Evolutionary conservation across 2,888 invertebrate genomes (phyloP), one percentile per base, ranked within the genome.

Genomic region (Amiota minor): DNA sequence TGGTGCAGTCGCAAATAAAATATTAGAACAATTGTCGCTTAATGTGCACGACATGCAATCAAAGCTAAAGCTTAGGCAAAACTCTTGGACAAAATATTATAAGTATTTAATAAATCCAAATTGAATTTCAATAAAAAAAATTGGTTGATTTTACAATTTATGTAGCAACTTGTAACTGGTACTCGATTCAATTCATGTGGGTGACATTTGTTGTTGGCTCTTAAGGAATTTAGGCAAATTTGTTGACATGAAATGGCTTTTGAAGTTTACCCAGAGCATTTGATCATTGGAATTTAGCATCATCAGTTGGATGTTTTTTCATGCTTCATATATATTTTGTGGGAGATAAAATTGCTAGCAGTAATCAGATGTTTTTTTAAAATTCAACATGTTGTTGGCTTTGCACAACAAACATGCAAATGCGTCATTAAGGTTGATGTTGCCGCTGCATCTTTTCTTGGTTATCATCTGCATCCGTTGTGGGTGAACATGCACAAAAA

Each of bases 351-450:
- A 35, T 6, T 35, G 2, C 6, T 6, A 35, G 35, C 35, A 23
- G 23, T 3, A 23, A 23, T 2, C 23, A 23, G 23, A 23, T 23
- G 23, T 3, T 6, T 6, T 6, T 35, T 3, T 6, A 6, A 8
- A 35, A 35, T 35, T 35, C 35, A 35, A 35, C 35, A 35, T 35
- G 35, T 35, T 35, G n/a, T n/a, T n/a, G n/a, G n/a, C n/a, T n/a
- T n/a, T n/a, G 35, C 35, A 53, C 14, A 53, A 53, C 12, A 53
- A 20, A 77, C 83, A 86, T 86, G 86, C 83, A 86, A 86, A 86
- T 83, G 84, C 81, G 86, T 80, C 83, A 83, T 83, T 83, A 83
- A 86, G 82, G 82, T 86, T 86, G 86, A 84, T 79, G 83, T 82
- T 50, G 68, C 35, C 6, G 35, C 2, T 35, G 35, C 0, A 35